Evolutionary conservation across 2,113 vertebrate genomes (phyloP).

Genomic region (Misgurnus anguillicaudatus): DNA sequence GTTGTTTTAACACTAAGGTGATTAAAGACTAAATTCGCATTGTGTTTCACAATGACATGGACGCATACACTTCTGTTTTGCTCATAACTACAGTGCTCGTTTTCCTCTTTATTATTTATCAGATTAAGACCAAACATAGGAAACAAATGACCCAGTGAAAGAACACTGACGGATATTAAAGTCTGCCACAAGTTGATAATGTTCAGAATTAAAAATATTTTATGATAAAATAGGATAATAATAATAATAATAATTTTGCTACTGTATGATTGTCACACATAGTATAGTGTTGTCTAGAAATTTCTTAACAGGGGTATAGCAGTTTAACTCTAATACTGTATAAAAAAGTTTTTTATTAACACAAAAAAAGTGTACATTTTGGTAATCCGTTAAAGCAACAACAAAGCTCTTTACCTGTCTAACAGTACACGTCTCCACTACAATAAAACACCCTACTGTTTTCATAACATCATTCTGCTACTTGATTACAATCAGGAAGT

Average conservation of each 20-base stretch:
- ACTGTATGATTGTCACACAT: background rate
- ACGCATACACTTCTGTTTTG: conserved; percentile 54
- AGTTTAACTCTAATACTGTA: no score
- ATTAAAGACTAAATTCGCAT: conserved; percentile 69
- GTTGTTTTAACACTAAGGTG: conserved; percentile 69
- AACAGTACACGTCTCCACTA: no score
- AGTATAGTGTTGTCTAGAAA: background rate
- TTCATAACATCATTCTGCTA: background rate
- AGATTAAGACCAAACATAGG: conserved; percentile 61
- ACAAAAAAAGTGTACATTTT: no score
- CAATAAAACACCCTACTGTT: no score
- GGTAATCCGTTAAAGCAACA: no score
- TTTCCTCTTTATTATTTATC: conserved; percentile 64
- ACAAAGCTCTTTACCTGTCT: no score
- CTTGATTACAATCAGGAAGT: background rate
- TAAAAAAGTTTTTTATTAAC: no score
- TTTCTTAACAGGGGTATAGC: no score
- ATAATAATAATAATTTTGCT: background rate
- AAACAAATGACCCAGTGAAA: conserved; percentile 64
- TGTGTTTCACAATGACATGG: conserved; percentile 68
- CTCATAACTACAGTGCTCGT: conserved; percentile 57
- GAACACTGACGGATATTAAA: conserved; percentile 51
- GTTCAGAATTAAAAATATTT: background rate
- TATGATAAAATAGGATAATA: background rate
- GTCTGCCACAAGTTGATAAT: conserved; percentile 23